Evolutionary conservation across 1,140 invertebrate species (phyloP).

Genomic region (Drosophila pseudoobscura): DNA sequence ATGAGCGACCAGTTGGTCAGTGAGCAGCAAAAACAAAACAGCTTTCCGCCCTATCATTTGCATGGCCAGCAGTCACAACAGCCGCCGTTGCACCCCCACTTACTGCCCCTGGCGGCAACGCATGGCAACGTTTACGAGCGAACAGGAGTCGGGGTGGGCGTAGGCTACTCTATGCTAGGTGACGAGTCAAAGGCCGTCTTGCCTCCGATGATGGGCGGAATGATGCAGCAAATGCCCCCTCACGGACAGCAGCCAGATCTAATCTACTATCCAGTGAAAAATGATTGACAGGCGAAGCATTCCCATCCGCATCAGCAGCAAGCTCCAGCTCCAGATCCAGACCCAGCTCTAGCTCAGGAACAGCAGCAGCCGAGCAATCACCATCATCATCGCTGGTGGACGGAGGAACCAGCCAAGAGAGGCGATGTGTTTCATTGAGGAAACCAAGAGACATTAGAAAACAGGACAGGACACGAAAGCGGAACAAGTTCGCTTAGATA

Average conservation of each 20-base stretch:
- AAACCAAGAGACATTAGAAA: conserved; percentile 28
- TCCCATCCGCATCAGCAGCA: conserved; percentile 42
- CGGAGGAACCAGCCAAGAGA: conserved; percentile 76
- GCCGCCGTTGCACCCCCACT: conserved; percentile 56
- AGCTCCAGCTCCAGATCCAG: background rate
- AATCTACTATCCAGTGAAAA: conserved; percentile 82
- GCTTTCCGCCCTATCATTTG: conserved; percentile 77
- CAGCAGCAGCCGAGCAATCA: conserved; percentile 37
- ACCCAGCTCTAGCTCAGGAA: conserved; percentile 11
- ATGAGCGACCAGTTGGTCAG: conserved; percentile 61
- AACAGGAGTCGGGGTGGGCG: conserved; percentile 55
- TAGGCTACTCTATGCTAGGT: conserved; percentile 70
- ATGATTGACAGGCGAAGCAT: conserved; percentile 81
- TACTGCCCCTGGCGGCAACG: conserved; percentile 68
- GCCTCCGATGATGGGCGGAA: conserved; percentile 71
- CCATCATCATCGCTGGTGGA: conserved; percentile 73
- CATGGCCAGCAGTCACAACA: conserved; percentile 57
- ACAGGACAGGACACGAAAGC: conserved; percentile 26
- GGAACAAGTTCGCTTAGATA: conserved; percentile 55
- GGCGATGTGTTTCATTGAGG: conserved; percentile 81
- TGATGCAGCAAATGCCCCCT: conserved; percentile 81
- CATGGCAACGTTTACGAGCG: conserved; percentile 67
- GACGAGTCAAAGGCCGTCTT: conserved; percentile 73
- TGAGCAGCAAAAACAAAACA: conserved; percentile 82
- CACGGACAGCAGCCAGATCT: conserved; percentile 71